phyloP scores from a whole-genome alignment of 2,797 vertebrate genomes.

The Astyanax mexicanus region DNA sequence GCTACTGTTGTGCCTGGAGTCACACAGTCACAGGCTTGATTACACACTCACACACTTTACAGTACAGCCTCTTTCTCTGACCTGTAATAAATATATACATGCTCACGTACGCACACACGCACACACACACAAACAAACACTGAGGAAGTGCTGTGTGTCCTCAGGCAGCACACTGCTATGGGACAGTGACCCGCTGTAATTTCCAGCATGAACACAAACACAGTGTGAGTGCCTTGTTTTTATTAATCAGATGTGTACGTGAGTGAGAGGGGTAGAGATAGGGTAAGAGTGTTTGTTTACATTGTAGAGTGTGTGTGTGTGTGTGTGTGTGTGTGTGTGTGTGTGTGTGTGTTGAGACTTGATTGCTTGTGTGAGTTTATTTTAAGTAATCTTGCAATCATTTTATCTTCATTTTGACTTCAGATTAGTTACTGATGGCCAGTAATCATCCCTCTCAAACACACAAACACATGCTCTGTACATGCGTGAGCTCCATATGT shows the following conservation, averaged over 20 bases:
- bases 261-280: not conserved
- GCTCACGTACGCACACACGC: too few relatives aligned
- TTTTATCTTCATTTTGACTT: slow-evolving; percentile 29
- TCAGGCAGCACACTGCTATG: slow-evolving; percentile 17
- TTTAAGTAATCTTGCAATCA: not conserved
- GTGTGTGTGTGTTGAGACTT: too few relatives aligned
- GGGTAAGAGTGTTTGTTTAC: slow-evolving; percentile 37
- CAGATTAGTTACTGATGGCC: slow-evolving; percentile 11
- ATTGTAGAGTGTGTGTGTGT: slow-evolving; percentile 6
- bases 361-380: slow-evolving; percentile 11
- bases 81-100: slow-evolving; percentile 9
- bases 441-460: not conserved
- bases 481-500: slow-evolving; percentile 1
- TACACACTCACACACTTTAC: not conserved
- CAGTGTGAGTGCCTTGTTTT: slow-evolving; percentile 26
- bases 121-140: not conserved
- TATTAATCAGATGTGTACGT: slow-evolving; percentile 27
- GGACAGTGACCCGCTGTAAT: not conserved
- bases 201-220: slow-evolving; percentile 27
- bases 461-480: not conserved
- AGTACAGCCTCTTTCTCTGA: not conserved
- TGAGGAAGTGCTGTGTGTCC: not conserved
- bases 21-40: not conserved
- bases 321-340: too few relatives aligned
- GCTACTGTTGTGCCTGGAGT: not conserved